A percentile compares a stretch with the other conserved stretches of the same genome.
Evolutionary conservation across 2,888 invertebrate species (phyloP).

Genomic region (Sarcophaga subvicina): DNA sequence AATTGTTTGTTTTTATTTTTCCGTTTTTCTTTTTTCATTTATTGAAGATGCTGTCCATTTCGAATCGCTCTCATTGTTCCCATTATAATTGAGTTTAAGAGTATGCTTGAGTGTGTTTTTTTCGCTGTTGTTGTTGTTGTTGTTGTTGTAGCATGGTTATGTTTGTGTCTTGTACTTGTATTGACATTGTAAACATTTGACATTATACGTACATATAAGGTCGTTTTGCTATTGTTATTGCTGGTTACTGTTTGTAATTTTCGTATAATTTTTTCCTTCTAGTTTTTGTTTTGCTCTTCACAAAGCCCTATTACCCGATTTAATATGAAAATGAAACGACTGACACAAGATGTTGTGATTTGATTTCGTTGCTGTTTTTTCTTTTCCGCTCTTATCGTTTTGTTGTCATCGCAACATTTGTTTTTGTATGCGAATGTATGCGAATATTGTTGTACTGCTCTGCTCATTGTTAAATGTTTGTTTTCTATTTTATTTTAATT

Average conservation of each 20-base stretch:
- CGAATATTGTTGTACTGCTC: conserved; percentile 1
- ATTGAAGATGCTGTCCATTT: conserved; percentile 26
- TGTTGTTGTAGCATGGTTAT: not conserved
- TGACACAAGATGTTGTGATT: conserved; percentile 9
- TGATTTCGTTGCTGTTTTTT: conserved; percentile 17
- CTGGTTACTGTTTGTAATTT: conserved; percentile 28
- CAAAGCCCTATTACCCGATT: conserved; percentile 25
- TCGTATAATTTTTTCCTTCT: not conserved
- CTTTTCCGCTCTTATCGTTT: not conserved
- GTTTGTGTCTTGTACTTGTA: conserved; percentile 9
- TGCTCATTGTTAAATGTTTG: conserved; percentile 3
- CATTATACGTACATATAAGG: conserved; percentile 69
- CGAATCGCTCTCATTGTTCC: conserved; percentile 34
- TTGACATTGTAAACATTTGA: conserved; percentile 70
- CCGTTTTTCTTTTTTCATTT: conserved; percentile 29
- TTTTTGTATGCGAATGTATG: conserved; percentile 2
- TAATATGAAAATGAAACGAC: conserved; percentile 24
- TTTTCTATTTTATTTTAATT: not conserved
- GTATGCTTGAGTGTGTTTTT: conserved; percentile 16
- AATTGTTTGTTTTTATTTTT: not conserved
- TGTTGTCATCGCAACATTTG: conserved; percentile 11
- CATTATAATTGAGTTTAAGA: not conserved
- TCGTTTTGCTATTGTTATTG: conserved; percentile 63
- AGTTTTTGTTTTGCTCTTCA: conserved; percentile 23
- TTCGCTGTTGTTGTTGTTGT: conserved; percentile 18